phyloP scores from a whole-genome alignment of 1,140 invertebrate genomes.

The Plectrocnemia conspersa region DNA sequence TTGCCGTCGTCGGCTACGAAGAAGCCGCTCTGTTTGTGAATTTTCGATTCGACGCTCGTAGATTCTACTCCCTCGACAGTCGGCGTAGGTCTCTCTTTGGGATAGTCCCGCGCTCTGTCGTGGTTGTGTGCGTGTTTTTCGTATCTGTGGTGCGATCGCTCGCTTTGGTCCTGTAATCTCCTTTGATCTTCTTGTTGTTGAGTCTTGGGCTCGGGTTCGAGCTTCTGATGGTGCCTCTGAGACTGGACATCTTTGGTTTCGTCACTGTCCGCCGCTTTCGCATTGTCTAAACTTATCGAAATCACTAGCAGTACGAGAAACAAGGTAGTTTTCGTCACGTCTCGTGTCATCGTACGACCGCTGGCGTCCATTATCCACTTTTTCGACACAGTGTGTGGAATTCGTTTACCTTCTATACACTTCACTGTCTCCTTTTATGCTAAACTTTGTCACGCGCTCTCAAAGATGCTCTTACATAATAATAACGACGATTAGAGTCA shows the following conservation, averaged over 20 bases:
- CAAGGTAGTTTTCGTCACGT: background rate
- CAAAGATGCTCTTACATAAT: slow-evolving; percentile 14
- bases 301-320: slow-evolving; percentile 1
- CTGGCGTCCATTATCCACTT: slow-evolving; percentile 13
- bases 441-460: slow-evolving; percentile 13
- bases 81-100: slow-evolving; percentile 12
- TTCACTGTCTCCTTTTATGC: slow-evolving; percentile 9
- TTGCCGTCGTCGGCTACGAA: slow-evolving; percentile 30
- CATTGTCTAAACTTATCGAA: slow-evolving; percentile 4
- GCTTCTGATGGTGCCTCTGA: too few relatives aligned
- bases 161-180: slow-evolving; percentile 6
- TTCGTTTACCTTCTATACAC: slow-evolving; percentile 22
- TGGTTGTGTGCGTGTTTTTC: background rate
- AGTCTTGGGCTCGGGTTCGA: background rate
- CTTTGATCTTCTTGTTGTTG: slow-evolving; percentile 5
- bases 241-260: too few relatives aligned
- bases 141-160: background rate
- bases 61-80: slow-evolving; percentile 19
- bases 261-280: background rate
- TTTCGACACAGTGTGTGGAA: slow-evolving; percentile 14
- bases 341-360: slow-evolving; percentile 1
- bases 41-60: slow-evolving; percentile 9
- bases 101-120: background rate
- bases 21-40: slow-evolving; percentile 24
- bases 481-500: too few relatives aligned